Percentiles rank a stretch among this genome's conserved stretches.
Evolutionary conservation across 2,888 invertebrate genomes (phyloP).

Genomic region (Mesorhabditis belari): DNA sequence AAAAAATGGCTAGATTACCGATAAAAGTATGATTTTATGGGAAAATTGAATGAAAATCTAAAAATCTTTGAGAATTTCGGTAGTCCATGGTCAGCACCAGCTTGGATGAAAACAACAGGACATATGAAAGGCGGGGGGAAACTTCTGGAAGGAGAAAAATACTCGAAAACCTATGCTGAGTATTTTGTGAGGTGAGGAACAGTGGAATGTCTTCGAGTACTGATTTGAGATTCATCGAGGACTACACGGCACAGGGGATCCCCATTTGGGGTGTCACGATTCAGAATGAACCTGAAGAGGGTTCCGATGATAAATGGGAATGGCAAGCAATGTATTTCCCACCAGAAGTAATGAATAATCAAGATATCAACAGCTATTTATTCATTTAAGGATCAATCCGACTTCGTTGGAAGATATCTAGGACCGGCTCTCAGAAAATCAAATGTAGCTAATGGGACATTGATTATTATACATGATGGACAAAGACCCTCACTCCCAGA

Average conservation of each 20-base stretch:
- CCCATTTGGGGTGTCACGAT: conserved; percentile 73
- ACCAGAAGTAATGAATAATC: conserved; percentile 20
- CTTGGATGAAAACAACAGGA: conserved; percentile 62
- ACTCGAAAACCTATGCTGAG: conserved; percentile 61
- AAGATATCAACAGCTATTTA: too few species aligned
- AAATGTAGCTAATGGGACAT: conserved; percentile 61
- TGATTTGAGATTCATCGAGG: conserved; percentile 69
- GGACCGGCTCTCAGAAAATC: conserved; percentile 67
- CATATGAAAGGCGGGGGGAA: conserved; percentile 51
- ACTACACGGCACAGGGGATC: conserved; percentile 64
- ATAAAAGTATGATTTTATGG: background rate
- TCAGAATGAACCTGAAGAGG: conserved; percentile 67
- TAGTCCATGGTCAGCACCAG: conserved; percentile 61
- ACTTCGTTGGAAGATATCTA: conserved; percentile 69
- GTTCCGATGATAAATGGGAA: conserved; percentile 53
- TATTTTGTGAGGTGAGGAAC: conserved; percentile 65
- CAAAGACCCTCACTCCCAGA: conserved; percentile 57
- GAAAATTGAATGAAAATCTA: background rate
- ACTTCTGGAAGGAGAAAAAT: conserved; percentile 8
- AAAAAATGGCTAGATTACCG: background rate
- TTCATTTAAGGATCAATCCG: conserved; percentile 18
- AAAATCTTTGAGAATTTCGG: conserved; percentile 53
- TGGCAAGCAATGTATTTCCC: conserved; percentile 71
- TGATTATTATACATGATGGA: conserved; percentile 71
- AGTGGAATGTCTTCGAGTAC: background rate